These are phyloP conservation scores for Ibycter americanus DNA, from an alignment of 2,797 vertebrate genomes.

Conservation along the genomic window DNA sequence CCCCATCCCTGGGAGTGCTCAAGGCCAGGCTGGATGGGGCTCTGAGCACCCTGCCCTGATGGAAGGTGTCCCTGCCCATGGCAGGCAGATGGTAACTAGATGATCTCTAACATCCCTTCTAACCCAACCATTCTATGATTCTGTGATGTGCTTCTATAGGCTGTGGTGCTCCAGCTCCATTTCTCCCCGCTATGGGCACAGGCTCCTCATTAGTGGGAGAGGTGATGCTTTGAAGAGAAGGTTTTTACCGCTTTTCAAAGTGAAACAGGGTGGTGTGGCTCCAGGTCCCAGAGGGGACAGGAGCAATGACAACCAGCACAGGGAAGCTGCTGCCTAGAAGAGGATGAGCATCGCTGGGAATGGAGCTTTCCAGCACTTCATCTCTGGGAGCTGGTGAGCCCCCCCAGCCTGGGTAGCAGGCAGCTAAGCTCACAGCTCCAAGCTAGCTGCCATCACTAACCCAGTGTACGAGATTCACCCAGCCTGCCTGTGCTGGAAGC, in stretches of 20 bases:
- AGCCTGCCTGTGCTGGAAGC: rapidly evolving
- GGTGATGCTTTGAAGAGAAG: neutral
- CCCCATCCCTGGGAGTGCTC: neutral
- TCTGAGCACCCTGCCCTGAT: rapidly evolving
- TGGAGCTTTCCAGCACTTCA: rapidly evolving
- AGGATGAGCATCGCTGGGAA: rapidly evolving
- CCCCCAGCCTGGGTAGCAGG: neutral
- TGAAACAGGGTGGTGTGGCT: rapidly evolving
- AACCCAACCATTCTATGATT: neutral
- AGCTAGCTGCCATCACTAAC: neutral
- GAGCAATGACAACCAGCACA: neutral
- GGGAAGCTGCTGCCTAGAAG: neutral
- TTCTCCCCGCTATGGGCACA: neutral
- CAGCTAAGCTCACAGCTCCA: neutral
- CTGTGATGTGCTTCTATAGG: neutral
- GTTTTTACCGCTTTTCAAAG: neutral
- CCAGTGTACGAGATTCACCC: rapidly evolving
- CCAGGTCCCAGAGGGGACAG: neutral
- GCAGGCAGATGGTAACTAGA: rapidly evolving
- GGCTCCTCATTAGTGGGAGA: neutral
- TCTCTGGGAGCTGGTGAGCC: neutral
- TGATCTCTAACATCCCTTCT: neutral
- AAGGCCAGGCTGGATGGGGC: neutral
- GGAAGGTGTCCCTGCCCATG: neutral
- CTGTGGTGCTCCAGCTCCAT: neutral